These are phyloP conservation scores for Spicauda simplicius DNA, from an alignment of 2,888 invertebrate species.

Conservation along the genomic window DNA sequence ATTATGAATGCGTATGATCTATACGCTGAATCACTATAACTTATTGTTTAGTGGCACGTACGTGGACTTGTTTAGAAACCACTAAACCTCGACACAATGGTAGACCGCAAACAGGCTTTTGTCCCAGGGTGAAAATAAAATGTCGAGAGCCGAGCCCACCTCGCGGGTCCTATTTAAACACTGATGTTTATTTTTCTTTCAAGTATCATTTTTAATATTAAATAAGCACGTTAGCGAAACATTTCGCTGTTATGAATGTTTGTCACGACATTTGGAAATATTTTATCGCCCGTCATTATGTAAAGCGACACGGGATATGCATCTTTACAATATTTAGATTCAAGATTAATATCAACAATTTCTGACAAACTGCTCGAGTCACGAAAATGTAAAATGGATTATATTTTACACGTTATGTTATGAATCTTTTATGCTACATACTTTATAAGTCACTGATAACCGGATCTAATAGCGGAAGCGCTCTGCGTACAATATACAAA, in stretches of 20 bases:
- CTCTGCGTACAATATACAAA: constrained; percentile 20
- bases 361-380: neutral
- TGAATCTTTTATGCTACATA: neutral
- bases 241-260: constrained; percentile 28
- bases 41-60: constrained; percentile 45
- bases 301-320: neutral
- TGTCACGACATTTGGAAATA: constrained; percentile 27
- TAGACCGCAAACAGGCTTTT: constrained; percentile 65
- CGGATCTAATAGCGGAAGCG: constrained; percentile 17
- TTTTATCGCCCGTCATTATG: constrained; percentile 20
- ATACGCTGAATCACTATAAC: constrained; percentile 37
- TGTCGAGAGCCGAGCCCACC: constrained; percentile 59
- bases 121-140: constrained; percentile 69
- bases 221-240: constrained; percentile 26
- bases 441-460: neutral
- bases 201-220: constrained; percentile 39
- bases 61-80: constrained; percentile 65
- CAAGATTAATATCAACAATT: neutral
- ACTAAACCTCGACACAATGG: constrained; percentile 65
- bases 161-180: constrained; percentile 53
- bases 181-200: constrained; percentile 44
- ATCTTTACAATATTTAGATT: neutral
- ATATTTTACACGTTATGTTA: neutral
- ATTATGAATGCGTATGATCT: constrained; percentile 8
- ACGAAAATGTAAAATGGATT: neutral